Conservation (phyloP, 2,797 vertebrate species). For the Sitta carolinensis region DNA sequence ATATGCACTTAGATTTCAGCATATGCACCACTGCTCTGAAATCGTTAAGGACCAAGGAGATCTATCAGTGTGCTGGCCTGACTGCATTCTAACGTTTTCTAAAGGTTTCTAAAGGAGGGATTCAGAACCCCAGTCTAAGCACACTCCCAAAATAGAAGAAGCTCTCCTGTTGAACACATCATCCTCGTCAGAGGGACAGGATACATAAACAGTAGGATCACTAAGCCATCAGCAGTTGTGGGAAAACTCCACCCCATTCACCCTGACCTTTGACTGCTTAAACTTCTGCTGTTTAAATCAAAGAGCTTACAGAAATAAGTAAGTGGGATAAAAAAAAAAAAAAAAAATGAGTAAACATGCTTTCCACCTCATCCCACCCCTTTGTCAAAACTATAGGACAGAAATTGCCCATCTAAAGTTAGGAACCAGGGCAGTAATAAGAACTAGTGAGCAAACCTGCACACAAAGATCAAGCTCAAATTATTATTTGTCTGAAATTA, state of each 20-base stretch:
- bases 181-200: not conserved
- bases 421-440: not conserved
- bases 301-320: slow-evolving; percentile 53
- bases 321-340: not conserved
- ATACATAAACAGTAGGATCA: slow-evolving; percentile 27
- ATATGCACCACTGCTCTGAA: not conserved
- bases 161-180: slow-evolving; percentile 28
- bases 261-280: slow-evolving; percentile 11
- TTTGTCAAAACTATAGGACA: not conserved
- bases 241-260: slow-evolving; percentile 62
- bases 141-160: slow-evolving; percentile 5
- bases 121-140: not conserved
- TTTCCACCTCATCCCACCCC: not conserved
- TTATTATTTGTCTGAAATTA: not conserved
- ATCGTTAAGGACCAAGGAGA: not conserved
- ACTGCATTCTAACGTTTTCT: not conserved
- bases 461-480: not conserved
- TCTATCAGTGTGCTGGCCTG: not conserved
- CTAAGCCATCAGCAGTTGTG: slow-evolving; percentile 32
- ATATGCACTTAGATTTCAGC: not conserved
- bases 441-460: not conserved
- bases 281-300: slow-evolving; percentile 56
- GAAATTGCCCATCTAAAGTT: not conserved
- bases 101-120: not conserved
- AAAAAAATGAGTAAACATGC: not conserved